These are phyloP conservation scores for Ia io DNA, from an alignment of 2,113 vertebrate genomes.

Conservation along the genomic window DNA sequence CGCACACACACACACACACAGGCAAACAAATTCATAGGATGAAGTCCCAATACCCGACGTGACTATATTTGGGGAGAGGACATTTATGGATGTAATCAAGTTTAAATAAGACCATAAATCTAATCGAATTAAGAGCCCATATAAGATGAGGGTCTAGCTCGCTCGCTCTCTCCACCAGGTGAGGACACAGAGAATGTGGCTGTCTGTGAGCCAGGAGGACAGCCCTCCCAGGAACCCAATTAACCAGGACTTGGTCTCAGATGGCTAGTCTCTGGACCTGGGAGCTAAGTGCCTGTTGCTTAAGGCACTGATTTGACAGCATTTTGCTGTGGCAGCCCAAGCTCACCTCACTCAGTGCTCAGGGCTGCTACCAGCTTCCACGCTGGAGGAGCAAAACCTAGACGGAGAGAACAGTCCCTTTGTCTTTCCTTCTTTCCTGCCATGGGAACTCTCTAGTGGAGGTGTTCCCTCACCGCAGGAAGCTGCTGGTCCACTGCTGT, in stretches of 20 bases:
- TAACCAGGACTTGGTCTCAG: background rate
- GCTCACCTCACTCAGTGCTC: background rate
- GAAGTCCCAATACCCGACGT: background rate
- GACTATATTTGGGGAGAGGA: background rate
- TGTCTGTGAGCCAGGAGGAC: background rate
- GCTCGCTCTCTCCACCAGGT: background rate
- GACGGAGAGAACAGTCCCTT: background rate
- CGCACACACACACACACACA: background rate
- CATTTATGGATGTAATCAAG: background rate
- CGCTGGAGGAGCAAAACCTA: background rate
- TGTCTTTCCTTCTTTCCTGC: background rate
- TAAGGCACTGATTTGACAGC: background rate
- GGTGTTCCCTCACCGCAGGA: background rate
- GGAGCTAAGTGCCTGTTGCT: background rate
- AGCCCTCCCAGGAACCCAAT: background rate
- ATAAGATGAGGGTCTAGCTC: background rate
- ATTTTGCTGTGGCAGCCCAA: background rate
- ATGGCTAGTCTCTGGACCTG: background rate
- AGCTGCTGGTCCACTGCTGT: background rate
- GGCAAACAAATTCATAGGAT: background rate
- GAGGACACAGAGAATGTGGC: background rate
- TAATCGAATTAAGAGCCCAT: background rate
- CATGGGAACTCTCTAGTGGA: background rate
- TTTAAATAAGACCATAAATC: background rate
- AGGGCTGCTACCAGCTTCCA: background rate